phyloP scores from a whole-genome alignment of 2,113 vertebrate genomes.

The Electrona antarctica region DNA sequence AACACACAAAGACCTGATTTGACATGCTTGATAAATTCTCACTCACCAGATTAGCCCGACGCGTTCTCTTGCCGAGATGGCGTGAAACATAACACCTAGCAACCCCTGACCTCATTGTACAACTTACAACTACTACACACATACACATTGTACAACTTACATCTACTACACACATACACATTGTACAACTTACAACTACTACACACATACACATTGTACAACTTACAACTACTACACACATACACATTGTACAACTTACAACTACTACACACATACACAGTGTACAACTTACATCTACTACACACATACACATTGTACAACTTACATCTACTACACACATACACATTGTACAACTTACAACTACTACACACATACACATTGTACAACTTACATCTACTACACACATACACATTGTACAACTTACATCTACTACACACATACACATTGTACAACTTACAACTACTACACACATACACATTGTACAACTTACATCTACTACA shows the following conservation, averaged over 20 bases:
- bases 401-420: too few relatives aligned
- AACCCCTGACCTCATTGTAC: constrained; percentile 44
- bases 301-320: constrained; percentile 4
- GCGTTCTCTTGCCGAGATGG: constrained; percentile 57
- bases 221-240: neutral
- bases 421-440: too few relatives aligned
- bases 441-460: too few relatives aligned
- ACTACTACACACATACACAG: neutral
- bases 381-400: too few relatives aligned
- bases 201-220: constrained; percentile 15
- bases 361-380: too few relatives aligned
- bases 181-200: too few relatives aligned
- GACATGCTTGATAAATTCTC: constrained; percentile 69
- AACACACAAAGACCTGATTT: constrained; percentile 68
- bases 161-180: neutral
- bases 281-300: too few relatives aligned
- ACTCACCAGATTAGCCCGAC: constrained; percentile 56
- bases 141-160: neutral
- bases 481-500: too few relatives aligned
- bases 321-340: neutral
- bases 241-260: constrained; percentile 18
- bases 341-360: neutral
- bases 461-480: too few relatives aligned
- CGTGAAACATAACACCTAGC: constrained; percentile 51
- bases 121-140: constrained; percentile 5